Conservation (phyloP, 2,797 vertebrate genomes). For the Liparis tanakae region DNA sequence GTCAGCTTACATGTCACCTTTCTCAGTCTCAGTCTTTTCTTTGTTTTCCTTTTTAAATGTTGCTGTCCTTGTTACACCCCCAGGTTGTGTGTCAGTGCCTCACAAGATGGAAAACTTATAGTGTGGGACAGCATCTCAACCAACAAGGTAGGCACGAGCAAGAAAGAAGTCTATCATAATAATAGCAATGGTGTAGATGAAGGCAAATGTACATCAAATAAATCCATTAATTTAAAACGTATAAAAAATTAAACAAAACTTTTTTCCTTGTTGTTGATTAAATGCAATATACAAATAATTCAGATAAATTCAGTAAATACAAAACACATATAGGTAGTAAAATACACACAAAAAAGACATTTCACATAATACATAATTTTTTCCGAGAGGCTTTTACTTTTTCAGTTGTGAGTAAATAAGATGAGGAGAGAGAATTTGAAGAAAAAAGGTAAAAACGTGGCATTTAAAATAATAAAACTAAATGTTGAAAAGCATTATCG, state of each 20-base stretch:
- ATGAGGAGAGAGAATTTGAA: not conserved
- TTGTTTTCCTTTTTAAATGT: not conserved
- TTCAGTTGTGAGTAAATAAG: not conserved
- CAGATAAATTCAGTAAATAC: too few species aligned
- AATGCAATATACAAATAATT: too few species aligned
- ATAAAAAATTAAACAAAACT: too few species aligned
- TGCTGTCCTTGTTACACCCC: slow-evolving; percentile 15
- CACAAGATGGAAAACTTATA: slow-evolving; percentile 97
- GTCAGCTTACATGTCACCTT: not conserved
- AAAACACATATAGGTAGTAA: too few species aligned
- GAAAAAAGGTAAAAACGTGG: too few species aligned
- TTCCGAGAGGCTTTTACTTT: too few species aligned
- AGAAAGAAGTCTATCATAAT: not conserved
- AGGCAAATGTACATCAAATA: not conserved
- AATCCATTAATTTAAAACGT: not conserved
- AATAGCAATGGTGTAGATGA: not conserved
- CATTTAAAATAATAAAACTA: not conserved
- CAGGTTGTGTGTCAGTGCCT: slow-evolving; percentile 96
- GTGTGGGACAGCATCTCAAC: slow-evolving; percentile 97
- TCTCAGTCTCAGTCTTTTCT: slow-evolving; percentile 7
- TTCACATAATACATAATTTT: too few species aligned
- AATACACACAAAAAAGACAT: too few species aligned
- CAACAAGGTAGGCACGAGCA: slow-evolving; percentile 89
- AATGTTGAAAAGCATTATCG: not conserved
- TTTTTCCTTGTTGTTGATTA: too few species aligned